These are phyloP conservation scores for Cephalotes varians DNA, from an alignment of 2,888 invertebrate species.

Conservation along the genomic window DNA sequence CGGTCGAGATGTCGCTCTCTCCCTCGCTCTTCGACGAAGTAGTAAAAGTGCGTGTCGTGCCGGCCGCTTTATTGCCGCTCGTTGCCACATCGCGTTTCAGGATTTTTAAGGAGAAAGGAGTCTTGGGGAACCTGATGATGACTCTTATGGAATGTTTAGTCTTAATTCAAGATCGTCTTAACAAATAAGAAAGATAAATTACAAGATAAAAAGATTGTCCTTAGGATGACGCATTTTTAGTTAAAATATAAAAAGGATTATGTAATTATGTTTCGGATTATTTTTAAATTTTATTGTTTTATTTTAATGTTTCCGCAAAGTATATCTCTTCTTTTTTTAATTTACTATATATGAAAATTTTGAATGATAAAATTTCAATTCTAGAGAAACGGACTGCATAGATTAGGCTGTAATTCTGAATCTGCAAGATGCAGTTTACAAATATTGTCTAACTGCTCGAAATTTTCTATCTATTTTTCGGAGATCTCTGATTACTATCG, in stretches of 20 bases:
- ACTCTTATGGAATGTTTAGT: not conserved
- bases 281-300: not conserved
- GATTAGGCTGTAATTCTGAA: not conserved
- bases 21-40: not conserved
- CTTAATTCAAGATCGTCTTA: conserved; percentile 32
- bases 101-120: not conserved
- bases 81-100: not conserved
- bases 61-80: conserved; percentile 14
- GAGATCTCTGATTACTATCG: not conserved
- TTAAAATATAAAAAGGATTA: not conserved
- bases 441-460: not conserved
- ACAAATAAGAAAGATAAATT: conserved; percentile 1
- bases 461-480: not conserved
- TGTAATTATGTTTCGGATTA: no score
- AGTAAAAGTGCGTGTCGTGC: conserved; percentile 29
- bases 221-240: not conserved
- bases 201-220: not conserved
- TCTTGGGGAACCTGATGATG: not conserved
- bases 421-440: not conserved
- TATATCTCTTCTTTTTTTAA: not conserved
- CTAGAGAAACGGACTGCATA: not conserved
- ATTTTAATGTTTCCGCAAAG: not conserved
- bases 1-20: not conserved
- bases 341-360: not conserved
- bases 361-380: not conserved